phyloP scores from a whole-genome alignment of 64 coral and sea anemone species.

The Platygyra sinensis region DNA sequence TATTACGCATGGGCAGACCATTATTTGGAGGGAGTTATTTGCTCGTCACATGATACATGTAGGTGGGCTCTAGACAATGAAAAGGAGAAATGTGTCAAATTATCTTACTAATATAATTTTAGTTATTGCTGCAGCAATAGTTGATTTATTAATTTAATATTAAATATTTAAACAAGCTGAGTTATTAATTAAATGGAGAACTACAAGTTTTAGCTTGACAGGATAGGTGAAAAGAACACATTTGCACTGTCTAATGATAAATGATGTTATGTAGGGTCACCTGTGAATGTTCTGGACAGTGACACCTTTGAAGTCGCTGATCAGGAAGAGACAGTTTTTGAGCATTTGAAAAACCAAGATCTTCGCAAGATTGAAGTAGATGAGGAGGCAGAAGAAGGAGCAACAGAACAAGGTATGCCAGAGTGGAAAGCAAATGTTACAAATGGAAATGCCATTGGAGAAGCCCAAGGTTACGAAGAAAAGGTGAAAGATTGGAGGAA shows the following conservation, averaged over 20 bases:
- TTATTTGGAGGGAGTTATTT: too few relatives aligned
- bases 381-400: not conserved
- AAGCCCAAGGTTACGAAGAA: conserved; percentile 21
- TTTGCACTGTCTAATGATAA: not conserved
- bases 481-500: conserved; percentile 26
- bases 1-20: too few relatives aligned
- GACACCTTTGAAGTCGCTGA: not conserved
- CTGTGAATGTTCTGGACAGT: conserved; percentile 5
- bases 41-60: too few relatives aligned
- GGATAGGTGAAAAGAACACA: too few relatives aligned
- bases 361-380: not conserved
- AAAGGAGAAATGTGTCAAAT: too few relatives aligned
- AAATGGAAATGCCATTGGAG: not conserved
- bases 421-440: not conserved
- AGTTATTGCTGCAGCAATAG: too few relatives aligned
- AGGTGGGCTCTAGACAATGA: too few relatives aligned
- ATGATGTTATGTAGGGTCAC: conserved; percentile 29
- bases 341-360: not conserved
- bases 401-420: not conserved
- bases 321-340: conserved; percentile 32
- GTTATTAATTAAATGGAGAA: too few relatives aligned
- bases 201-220: too few relatives aligned
- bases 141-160: too few relatives aligned
- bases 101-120: too few relatives aligned
- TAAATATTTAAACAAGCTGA: too few relatives aligned